Percentiles rank a stretch among this genome's conserved stretches.
Conservation (phyloP, 1,140 invertebrate genomes). For the Mycetomoellerius zeteki region DNA sequence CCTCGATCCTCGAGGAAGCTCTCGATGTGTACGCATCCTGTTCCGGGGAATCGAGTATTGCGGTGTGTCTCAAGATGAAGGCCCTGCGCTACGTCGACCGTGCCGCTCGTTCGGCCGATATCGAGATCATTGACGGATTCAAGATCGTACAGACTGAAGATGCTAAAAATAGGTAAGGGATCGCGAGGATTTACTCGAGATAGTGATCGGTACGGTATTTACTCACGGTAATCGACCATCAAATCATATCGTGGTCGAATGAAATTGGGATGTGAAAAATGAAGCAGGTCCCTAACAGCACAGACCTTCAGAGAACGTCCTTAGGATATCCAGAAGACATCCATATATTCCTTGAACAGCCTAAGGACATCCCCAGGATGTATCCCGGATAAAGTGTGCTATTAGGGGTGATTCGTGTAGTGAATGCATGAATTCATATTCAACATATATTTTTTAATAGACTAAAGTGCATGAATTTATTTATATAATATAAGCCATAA, state of each 20-base stretch:
- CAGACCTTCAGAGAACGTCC: too few species aligned
- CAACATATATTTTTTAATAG: not conserved
- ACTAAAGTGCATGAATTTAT: slow-evolving; percentile 16
- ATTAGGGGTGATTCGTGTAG: slow-evolving; percentile 3
- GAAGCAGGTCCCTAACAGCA: not conserved
- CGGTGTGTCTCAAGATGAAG: slow-evolving; percentile 91
- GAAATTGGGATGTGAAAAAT: slow-evolving; percentile 21
- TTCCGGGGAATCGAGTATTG: slow-evolving; percentile 90
- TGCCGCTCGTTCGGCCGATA: slow-evolving; percentile 84
- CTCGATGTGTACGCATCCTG: slow-evolving; percentile 88
- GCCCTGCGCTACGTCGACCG: slow-evolving; percentile 84
- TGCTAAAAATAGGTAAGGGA: slow-evolving; percentile 82
- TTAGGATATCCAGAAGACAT: too few species aligned
- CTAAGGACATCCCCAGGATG: too few species aligned
- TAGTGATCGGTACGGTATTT: slow-evolving; percentile 35
- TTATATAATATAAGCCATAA: not conserved
- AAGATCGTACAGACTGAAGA: slow-evolving; percentile 90
- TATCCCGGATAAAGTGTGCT: too few species aligned
- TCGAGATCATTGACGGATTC: slow-evolving; percentile 90
- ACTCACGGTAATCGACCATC: not conserved
- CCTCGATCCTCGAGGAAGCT: slow-evolving; percentile 84
- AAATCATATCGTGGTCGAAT: not conserved
- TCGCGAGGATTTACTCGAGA: not conserved
- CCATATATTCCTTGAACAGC: too few species aligned
- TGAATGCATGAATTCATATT: slow-evolving; percentile 1